phyloP scores from a whole-genome alignment of 2,888 invertebrate species.

The Habroteleia sp. region DNA sequence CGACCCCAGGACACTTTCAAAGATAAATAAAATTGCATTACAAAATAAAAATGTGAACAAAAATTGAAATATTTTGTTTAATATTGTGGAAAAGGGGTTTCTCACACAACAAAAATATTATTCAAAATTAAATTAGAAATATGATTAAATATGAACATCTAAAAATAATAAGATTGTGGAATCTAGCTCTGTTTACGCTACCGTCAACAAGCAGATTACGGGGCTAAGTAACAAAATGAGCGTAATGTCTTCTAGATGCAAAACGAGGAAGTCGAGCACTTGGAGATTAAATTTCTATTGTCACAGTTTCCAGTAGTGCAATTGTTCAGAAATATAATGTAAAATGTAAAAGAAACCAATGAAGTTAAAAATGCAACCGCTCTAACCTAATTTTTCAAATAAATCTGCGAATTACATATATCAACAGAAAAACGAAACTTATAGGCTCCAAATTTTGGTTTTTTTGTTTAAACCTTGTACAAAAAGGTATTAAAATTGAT shows the following conservation, averaged over 20 bases:
- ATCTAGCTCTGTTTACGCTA: conserved; percentile 28
- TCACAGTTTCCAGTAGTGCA: conserved; percentile 66
- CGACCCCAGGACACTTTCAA: too few relatives aligned
- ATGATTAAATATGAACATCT: neutral
- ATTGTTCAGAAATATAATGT: conserved; percentile 27
- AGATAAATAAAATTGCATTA: too few relatives aligned
- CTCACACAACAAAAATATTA: too few relatives aligned
- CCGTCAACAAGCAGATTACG: conserved; percentile 35
- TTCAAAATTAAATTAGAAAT: conserved; percentile 1
- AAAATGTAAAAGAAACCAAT: conserved; percentile 41
- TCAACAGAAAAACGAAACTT: too few relatives aligned
- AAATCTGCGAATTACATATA: too few relatives aligned
- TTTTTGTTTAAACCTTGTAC: too few relatives aligned
- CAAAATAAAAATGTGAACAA: too few relatives aligned
- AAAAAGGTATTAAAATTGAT: too few relatives aligned
- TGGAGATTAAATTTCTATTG: conserved; percentile 70
- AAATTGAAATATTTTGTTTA: too few relatives aligned
- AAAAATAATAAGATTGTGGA: conserved; percentile 19
- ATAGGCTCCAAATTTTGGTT: too few relatives aligned
- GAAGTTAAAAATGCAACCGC: conserved; percentile 27
- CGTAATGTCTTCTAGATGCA: conserved; percentile 33
- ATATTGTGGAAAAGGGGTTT: too few relatives aligned
- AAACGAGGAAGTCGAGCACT: conserved; percentile 46
- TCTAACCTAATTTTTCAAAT: too few relatives aligned
- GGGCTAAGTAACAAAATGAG: conserved; percentile 27